phyloP scores from a whole-genome alignment of 2,888 invertebrate species.

The Drosophila nigricruria region DNA sequence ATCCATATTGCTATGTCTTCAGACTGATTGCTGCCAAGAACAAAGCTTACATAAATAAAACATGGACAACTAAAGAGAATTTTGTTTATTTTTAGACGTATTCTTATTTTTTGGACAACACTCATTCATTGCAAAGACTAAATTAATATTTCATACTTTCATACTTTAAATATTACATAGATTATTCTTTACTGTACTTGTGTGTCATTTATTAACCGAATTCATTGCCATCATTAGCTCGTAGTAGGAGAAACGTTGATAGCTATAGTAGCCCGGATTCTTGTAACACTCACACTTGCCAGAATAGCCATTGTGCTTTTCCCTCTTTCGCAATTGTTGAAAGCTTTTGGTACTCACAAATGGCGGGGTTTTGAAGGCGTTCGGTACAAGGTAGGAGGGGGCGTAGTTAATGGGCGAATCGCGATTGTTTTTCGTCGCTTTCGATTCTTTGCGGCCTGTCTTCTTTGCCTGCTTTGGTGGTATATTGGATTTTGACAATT shows the following conservation, averaged over 20 bases:
- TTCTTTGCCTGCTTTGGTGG: neutral
- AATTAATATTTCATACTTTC: neutral
- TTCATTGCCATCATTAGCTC: slow-evolving; percentile 18
- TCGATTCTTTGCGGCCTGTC: neutral
- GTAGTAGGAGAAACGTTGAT: slow-evolving; percentile 44
- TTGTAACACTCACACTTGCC: slow-evolving; percentile 19
- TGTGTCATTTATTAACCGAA: slow-evolving; percentile 1
- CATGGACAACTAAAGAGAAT: neutral
- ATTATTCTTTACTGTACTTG: slow-evolving; percentile 15
- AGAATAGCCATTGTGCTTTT: neutral
- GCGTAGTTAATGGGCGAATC: neutral
- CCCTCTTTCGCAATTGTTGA: neutral
- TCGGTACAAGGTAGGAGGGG: neutral
- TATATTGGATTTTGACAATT: neutral
- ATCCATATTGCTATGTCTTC: neutral
- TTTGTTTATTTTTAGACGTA: neutral
- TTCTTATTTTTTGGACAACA: neutral
- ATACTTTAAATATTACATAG: neutral
- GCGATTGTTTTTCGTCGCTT: neutral
- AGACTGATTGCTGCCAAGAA: neutral
- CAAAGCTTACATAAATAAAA: neutral
- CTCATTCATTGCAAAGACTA: neutral
- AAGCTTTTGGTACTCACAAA: slow-evolving; percentile 10
- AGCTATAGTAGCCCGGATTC: slow-evolving; percentile 27
- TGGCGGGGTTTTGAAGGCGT: neutral